Evolutionary conservation across 2,797 vertebrate species (phyloP).

Genomic region (Ibycter americanus): DNA sequence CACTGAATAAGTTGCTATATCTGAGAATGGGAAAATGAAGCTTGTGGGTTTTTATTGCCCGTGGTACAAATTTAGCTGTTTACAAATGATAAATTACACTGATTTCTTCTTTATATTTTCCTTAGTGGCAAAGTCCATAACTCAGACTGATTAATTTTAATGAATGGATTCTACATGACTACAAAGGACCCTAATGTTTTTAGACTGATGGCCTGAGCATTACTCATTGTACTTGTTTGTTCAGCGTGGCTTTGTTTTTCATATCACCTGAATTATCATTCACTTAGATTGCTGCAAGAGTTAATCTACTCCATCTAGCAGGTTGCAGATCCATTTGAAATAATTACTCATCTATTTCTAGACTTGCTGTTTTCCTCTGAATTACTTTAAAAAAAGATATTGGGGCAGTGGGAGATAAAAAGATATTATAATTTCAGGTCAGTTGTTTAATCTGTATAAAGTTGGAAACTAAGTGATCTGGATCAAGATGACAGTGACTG

Average conservation of each 20-base stretch:
- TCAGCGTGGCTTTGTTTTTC: conserved; percentile 49
- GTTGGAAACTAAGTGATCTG: background rate
- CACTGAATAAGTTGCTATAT: background rate
- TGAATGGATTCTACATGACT: conserved; percentile 17
- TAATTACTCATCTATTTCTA: conserved; percentile 21
- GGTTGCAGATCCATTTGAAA: conserved; percentile 35
- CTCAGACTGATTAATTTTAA: conserved; percentile 41
- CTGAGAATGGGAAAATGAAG: background rate
- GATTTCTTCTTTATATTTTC: conserved; percentile 41
- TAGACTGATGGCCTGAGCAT: conserved; percentile 19
- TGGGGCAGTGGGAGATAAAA: background rate
- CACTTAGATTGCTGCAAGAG: conserved; percentile 37
- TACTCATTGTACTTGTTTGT: conserved; percentile 53
- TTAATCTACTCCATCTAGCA: conserved; percentile 27
- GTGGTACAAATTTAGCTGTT: background rate
- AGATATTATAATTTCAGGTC: background rate
- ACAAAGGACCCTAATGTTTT: conserved; percentile 3
- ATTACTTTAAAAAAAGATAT: background rate
- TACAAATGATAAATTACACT: background rate
- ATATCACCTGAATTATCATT: conserved; percentile 54
- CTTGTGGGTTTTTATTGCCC: background rate
- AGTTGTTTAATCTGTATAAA: background rate
- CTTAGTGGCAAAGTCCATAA: conserved; percentile 27
- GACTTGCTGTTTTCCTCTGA: background rate
- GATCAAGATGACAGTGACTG: background rate